phyloP scores from a whole-genome alignment of 2,888 invertebrate species.

The Lapara coniferarum region DNA sequence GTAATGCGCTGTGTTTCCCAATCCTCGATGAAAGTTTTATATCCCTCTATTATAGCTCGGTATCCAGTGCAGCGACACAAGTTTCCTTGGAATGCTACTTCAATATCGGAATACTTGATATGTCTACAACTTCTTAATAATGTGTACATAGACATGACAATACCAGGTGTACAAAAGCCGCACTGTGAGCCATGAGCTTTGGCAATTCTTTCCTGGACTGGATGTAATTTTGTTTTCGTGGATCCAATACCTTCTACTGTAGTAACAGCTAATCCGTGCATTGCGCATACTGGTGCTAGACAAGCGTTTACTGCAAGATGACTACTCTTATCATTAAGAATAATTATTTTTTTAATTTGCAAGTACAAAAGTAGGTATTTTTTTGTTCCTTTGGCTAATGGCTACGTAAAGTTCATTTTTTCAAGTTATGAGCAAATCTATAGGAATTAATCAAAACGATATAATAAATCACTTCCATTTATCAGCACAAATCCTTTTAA shows the following conservation, averaged over 20 bases:
- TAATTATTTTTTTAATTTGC: not conserved
- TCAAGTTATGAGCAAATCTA: too few relatives aligned
- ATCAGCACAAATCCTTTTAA: too few relatives aligned
- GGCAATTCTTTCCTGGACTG: slow-evolving; percentile 92
- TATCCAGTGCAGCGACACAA: slow-evolving; percentile 94
- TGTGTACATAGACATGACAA: slow-evolving; percentile 96
- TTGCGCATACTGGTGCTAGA: slow-evolving; percentile 89
- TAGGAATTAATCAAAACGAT: too few relatives aligned
- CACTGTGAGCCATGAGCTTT: slow-evolving; percentile 94
- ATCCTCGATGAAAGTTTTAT: slow-evolving; percentile 89
- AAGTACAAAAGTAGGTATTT: not conserved
- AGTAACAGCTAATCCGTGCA: slow-evolving; percentile 92
- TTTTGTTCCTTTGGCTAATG: not conserved
- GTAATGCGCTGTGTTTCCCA: slow-evolving; percentile 83
- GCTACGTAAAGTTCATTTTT: too few relatives aligned
- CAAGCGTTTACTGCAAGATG: slow-evolving; percentile 92
- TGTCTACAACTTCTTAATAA: slow-evolving; percentile 84
- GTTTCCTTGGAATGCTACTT: slow-evolving; percentile 89
- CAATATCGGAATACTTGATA: slow-evolving; percentile 85
- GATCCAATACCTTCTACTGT: slow-evolving; percentile 95
- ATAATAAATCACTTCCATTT: too few relatives aligned
- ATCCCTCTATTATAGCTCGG: slow-evolving; percentile 92
- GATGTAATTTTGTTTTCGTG: slow-evolving; percentile 88
- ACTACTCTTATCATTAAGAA: slow-evolving; percentile 62
- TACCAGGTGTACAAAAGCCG: slow-evolving; percentile 94